Evolutionary conservation across 2,113 vertebrate genomes (phyloP).

Genomic region (Edolisoma coerulescens): DNA sequence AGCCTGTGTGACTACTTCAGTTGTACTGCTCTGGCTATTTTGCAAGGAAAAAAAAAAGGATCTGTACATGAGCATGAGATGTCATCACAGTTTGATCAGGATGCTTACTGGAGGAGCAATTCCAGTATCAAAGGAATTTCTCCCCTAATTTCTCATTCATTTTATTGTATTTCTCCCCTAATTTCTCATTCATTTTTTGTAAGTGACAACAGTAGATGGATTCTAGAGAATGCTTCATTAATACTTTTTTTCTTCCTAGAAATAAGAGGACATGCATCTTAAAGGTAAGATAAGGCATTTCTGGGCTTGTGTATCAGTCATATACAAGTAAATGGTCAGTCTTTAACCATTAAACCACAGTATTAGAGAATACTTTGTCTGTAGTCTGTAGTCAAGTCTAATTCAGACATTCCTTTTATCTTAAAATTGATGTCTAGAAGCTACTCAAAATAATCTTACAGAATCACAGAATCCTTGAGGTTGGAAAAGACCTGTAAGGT

Average conservation of each 20-base stretch:
- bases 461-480: neutral
- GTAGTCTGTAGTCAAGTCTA: neutral
- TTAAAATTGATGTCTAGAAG: neutral
- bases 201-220: neutral
- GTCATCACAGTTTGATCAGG: neutral
- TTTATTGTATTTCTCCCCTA: no score
- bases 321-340: neutral
- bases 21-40: neutral
- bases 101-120: neutral
- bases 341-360: neutral
- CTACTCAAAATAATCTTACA: neutral
- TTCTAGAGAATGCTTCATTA: neutral
- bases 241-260: neutral
- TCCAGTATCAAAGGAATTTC: neutral
- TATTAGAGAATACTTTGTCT: neutral
- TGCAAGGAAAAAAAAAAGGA: neutral
- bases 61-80: neutral
- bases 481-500: neutral
- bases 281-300: neutral
- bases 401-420: neutral
- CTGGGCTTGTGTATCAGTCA: neutral
- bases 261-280: neutral
- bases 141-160: neutral
- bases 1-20: neutral
- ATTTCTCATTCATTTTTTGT: neutral